A percentile compares a stretch with the other conserved stretches of the same genome.
phyloP scores from a whole-genome alignment of 2,888 invertebrate species.

The Stenotaenia linearis region DNA sequence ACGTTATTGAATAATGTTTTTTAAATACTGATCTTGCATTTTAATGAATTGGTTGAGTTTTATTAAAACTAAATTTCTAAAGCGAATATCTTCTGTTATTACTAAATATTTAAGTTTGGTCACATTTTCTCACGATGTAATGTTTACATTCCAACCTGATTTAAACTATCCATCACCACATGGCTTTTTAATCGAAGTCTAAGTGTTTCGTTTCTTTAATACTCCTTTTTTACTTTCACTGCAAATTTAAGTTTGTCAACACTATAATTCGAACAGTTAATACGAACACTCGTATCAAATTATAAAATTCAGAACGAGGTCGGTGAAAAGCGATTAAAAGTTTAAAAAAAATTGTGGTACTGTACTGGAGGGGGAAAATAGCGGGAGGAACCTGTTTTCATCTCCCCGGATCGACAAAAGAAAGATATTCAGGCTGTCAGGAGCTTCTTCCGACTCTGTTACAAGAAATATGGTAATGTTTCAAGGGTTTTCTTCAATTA shows the following conservation, averaged over 20 bases:
- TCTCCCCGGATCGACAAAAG: conserved; percentile 4
- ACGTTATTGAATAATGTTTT: too few relatives aligned
- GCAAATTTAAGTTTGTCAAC: neutral
- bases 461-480: neutral
- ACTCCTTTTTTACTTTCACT: neutral
- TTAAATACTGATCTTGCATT: too few relatives aligned
- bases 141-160: conserved; percentile 4
- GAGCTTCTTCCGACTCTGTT: neutral
- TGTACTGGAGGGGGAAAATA: neutral
- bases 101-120: too few relatives aligned
- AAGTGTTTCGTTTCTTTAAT: neutral
- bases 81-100: too few relatives aligned
- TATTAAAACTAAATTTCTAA: too few relatives aligned
- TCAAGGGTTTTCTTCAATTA: conserved; percentile 1
- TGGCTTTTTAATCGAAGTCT: neutral
- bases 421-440: conserved; percentile 5
- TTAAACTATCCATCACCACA: neutral
- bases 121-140: neutral
- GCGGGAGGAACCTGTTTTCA: neutral
- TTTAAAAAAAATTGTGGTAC: neutral
- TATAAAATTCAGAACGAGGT: neutral
- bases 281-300: neutral
- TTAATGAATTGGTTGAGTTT: too few relatives aligned
- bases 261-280: too few relatives aligned
- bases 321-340: neutral